These are phyloP conservation scores for Bombus terrestris DNA, from an alignment of 1,140 invertebrate genomes.

Conservation along the genomic window DNA sequence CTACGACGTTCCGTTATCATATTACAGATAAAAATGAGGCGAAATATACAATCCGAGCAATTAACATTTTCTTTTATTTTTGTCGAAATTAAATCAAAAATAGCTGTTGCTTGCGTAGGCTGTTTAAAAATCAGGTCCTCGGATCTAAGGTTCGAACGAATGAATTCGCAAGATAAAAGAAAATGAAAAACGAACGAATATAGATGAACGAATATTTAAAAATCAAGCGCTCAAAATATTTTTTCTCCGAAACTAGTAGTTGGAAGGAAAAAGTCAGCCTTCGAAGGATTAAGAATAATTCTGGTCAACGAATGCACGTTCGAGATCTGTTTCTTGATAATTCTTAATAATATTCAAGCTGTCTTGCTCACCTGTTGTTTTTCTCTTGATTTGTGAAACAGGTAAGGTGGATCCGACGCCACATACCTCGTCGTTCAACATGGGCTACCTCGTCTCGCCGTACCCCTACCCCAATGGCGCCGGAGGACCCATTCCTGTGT, in stretches of 20 bases:
- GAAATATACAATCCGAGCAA: background rate
- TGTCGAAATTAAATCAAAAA: background rate
- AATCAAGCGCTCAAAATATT: no score
- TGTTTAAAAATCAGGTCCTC: no score
- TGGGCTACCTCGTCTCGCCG: conserved; percentile 94
- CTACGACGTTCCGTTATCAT: background rate
- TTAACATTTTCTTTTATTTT: background rate
- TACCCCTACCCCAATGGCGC: conserved; percentile 94
- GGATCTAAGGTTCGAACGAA: no score
- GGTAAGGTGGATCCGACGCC: conserved; percentile 93
- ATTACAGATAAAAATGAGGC: background rate
- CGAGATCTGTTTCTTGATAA: background rate
- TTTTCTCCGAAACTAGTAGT: no score
- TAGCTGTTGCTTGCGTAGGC: background rate
- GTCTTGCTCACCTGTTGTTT: conserved; percentile 10
- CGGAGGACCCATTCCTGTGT: conserved; percentile 91
- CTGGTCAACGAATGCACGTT: no score
- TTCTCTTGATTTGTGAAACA: conserved; percentile 77
- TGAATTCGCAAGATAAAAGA: no score
- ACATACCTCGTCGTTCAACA: conserved; percentile 92
- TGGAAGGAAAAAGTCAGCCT: no score
- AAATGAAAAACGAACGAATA: no score
- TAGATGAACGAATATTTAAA: no score
- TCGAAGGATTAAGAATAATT: no score
- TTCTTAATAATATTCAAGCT: background rate